These are phyloP conservation scores for Quiscalus mexicanus DNA, from an alignment of 2,113 vertebrate species.

Conservation along the genomic window DNA sequence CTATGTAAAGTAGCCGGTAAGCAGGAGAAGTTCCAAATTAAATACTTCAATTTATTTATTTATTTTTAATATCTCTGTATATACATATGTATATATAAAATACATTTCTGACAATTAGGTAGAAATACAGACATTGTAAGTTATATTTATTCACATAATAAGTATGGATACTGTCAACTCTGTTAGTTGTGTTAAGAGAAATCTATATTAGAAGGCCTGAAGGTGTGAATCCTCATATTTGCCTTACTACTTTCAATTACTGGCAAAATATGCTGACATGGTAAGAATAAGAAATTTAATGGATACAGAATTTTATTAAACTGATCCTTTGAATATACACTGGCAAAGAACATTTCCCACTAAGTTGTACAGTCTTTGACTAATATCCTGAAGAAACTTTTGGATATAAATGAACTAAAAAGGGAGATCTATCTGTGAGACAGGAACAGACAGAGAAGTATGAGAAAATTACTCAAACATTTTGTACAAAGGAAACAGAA, in stretches of 20 bases:
- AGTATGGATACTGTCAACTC: neutral
- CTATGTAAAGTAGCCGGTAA: neutral
- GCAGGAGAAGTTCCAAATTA: neutral
- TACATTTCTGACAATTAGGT: neutral
- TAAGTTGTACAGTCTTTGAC: neutral
- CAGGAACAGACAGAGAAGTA: neutral
- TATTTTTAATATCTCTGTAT: neutral
- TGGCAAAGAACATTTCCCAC: neutral
- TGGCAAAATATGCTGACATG: neutral
- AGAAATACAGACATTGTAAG: neutral
- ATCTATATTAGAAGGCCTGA: neutral
- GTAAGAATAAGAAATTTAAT: neutral
- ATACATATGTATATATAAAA: neutral
- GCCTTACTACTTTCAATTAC: neutral
- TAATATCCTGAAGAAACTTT: neutral
- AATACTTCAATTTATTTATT: neutral
- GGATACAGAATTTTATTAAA: neutral
- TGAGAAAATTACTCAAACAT: neutral
- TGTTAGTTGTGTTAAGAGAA: neutral
- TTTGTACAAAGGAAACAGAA: neutral
- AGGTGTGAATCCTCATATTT: neutral
- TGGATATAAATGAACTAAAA: neutral
- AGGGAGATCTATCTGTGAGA: neutral
- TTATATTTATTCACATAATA: neutral
- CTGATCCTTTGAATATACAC: neutral